Evolutionary conservation across 2,888 invertebrate species (phyloP).

Genomic region (Agrochola macilenta): DNA sequence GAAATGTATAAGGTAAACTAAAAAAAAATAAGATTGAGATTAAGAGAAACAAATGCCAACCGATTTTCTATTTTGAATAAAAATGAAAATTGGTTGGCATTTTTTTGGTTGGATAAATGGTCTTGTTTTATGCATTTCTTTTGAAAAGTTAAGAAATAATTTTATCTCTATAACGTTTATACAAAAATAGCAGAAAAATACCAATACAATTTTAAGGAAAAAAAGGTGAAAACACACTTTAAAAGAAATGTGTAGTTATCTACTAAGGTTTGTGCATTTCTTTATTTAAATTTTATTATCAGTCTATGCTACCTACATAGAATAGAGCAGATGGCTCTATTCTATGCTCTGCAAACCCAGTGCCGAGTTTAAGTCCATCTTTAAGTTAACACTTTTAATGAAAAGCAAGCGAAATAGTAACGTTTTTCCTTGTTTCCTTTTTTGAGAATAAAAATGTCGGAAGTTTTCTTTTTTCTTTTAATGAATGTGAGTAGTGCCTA

Average conservation of each 20-base stretch:
- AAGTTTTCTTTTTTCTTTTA: neutral
- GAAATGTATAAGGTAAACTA: neutral
- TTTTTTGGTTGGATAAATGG: neutral
- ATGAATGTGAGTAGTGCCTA: neutral
- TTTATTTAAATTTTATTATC: neutral
- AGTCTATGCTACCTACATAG: neutral
- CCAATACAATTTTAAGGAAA: neutral
- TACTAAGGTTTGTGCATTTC: too few relatives aligned
- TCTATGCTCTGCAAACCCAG: neutral
- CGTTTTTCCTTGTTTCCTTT: neutral
- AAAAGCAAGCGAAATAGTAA: constrained; percentile 24
- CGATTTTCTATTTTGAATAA: too few relatives aligned
- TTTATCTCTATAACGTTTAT: too few relatives aligned
- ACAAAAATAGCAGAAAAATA: too few relatives aligned
- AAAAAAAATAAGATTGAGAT: too few relatives aligned
- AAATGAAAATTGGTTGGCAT: neutral
- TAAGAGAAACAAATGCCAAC: too few relatives aligned
- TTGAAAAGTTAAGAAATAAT: too few relatives aligned
- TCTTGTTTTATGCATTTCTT: neutral
- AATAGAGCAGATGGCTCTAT: too few relatives aligned
- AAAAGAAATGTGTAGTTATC: too few relatives aligned
- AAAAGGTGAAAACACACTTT: neutral
- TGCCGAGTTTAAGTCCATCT: neutral
- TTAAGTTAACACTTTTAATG: constrained; percentile 1
- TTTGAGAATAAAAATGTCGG: neutral